A percentile compares a stretch with the other conserved stretches of the same genome.
Conservation (phyloP, 2,113 vertebrate species). For the Eulacestoma nigropectus region DNA sequence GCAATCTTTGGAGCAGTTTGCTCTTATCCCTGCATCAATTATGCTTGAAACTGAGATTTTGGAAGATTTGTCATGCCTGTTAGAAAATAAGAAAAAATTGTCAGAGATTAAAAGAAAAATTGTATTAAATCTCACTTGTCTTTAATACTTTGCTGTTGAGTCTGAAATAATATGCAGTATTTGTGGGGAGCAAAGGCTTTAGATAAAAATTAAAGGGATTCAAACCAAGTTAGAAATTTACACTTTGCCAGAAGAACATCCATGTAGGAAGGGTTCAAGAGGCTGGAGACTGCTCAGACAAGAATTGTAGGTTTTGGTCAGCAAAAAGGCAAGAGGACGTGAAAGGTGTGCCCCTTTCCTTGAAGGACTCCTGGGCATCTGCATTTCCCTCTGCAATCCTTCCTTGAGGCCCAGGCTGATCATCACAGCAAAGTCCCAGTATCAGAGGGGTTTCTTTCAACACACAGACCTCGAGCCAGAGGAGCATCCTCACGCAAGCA, state of each 20-base stretch:
- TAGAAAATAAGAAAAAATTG: background rate
- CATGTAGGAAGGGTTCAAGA: background rate
- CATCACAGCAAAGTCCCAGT: background rate
- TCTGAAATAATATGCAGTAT: background rate
- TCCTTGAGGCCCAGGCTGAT: background rate
- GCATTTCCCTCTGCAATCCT: background rate
- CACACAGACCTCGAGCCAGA: background rate
- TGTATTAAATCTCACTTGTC: background rate
- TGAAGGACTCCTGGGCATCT: background rate
- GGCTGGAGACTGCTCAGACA: background rate
- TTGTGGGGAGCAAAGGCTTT: background rate
- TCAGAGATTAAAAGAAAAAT: conserved; percentile 15
- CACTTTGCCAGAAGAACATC: background rate
- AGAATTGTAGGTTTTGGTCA: background rate
- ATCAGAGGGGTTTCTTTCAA: background rate
- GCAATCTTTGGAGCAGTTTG: background rate
- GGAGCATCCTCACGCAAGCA: background rate
- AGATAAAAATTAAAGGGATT: background rate
- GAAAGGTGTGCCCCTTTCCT: background rate
- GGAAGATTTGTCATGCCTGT: background rate
- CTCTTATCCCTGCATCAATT: background rate
- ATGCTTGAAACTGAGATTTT: background rate
- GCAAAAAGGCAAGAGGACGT: background rate
- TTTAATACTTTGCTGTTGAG: background rate
- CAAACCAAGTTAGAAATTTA: background rate